Percentiles rank a stretch among this genome's conserved stretches.
These are phyloP conservation scores for Chaenocephalus aceratus DNA, from an alignment of 2,113 vertebrate species.

Conservation along the genomic window DNA sequence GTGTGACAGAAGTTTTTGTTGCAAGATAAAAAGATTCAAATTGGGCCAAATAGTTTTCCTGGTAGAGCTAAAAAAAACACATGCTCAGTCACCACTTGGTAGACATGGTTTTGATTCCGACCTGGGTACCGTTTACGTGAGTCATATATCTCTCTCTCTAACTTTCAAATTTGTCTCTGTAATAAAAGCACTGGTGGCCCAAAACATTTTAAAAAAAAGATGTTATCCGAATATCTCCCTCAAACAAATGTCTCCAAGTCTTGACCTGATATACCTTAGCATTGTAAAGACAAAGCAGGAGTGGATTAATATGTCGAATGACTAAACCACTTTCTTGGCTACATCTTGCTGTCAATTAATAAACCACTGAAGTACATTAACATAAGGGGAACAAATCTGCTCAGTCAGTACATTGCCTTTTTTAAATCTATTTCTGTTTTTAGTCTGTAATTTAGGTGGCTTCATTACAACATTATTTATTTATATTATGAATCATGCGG, in stretches of 20 bases:
- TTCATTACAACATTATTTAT: conserved; percentile 85
- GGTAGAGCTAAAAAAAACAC: no score
- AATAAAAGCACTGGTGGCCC: no score
- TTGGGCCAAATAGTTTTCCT: not conserved
- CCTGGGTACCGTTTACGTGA: no score
- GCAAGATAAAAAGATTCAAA: not conserved
- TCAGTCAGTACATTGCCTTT: conserved; percentile 46
- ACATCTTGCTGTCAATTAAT: conserved; percentile 47
- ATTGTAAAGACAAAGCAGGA: conserved; percentile 25
- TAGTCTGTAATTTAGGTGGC: conserved; percentile 81
- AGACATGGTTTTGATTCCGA: no score
- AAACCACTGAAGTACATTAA: conserved; percentile 48
- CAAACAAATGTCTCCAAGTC: not conserved
- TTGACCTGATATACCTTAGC: conserved; percentile 34
- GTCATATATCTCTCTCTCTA: no score
- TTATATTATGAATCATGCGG: conserved; percentile 81
- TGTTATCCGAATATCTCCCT: not conserved
- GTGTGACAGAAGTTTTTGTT: not conserved
- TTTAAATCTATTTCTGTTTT: conserved; percentile 78
- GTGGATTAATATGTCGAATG: conserved; percentile 11
- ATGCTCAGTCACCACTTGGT: no score
- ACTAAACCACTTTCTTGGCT: conserved; percentile 20
- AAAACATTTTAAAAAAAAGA: no score
- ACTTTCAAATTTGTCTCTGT: no score
- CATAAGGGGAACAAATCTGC: conserved; percentile 43